These are phyloP conservation scores for Drosophila testacea DNA, from an alignment of 2,888 invertebrate species.

Conservation along the genomic window DNA sequence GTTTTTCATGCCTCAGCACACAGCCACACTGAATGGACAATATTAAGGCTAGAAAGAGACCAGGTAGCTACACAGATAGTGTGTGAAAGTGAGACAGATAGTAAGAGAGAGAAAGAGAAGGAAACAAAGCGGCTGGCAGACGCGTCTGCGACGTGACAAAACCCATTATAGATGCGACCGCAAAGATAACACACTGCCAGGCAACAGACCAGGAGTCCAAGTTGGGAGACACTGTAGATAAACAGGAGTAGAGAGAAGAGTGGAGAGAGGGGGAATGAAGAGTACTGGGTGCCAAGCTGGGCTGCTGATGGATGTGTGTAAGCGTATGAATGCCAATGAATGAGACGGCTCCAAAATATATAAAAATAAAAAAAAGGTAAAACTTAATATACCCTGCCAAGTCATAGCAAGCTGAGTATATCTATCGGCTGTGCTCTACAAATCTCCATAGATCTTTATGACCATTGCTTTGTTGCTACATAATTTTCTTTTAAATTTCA, in stretches of 20 bases:
- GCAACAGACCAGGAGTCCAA: not conserved
- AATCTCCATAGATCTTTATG: too few species aligned
- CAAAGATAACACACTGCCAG: constrained; percentile 78
- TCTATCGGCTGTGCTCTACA: too few species aligned
- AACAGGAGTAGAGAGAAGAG: not conserved
- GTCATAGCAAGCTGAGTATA: not conserved
- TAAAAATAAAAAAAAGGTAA: constrained; percentile 9
- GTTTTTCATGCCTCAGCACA: constrained; percentile 79
- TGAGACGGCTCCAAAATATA: constrained; percentile 14
- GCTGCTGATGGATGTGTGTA: constrained; percentile 35
- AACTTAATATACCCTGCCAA: constrained; percentile 9
- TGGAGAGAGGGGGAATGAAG: not conserved
- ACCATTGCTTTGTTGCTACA: too few species aligned
- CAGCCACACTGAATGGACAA: constrained; percentile 45
- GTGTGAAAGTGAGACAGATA: not conserved
- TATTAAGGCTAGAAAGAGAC: constrained; percentile 1
- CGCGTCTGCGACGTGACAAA: constrained; percentile 84
- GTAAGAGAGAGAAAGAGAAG: not conserved
- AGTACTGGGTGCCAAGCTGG: not conserved
- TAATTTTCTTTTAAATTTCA: too few species aligned
- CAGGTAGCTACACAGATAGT: not conserved
- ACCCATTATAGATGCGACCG: constrained; percentile 83
- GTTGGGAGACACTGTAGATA: constrained; percentile 2
- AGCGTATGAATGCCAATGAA: constrained; percentile 49
- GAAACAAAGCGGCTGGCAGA: constrained; percentile 43